Conservation (phyloP, 1,140 invertebrate species). For the Mizuhopecten yessoensis region DNA sequence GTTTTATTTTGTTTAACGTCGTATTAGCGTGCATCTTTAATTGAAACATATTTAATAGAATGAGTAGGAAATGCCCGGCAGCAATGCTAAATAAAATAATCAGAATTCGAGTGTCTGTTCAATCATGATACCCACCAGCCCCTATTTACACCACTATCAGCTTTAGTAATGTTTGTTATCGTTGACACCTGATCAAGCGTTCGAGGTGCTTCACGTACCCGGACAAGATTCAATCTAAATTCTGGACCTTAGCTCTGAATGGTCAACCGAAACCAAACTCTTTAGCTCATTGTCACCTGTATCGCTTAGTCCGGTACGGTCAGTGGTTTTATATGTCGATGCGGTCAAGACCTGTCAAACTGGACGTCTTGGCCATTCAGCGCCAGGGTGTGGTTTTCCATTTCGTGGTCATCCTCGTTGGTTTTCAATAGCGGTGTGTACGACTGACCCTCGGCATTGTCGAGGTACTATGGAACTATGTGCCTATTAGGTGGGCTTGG, state of each 20-base stretch:
- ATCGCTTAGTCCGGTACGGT: background rate
- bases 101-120: no score
- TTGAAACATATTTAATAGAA: no score
- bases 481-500: background rate
- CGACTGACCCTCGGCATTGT: background rate
- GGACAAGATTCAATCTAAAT: background rate
- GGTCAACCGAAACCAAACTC: background rate
- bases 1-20: no score
- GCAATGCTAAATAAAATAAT: no score
- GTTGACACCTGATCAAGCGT: background rate
- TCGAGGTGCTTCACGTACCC: background rate
- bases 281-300: background rate
- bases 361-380: background rate
- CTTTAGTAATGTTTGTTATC: background rate
- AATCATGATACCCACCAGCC: no score
- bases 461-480: background rate
- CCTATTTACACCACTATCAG: background rate
- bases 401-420: background rate
- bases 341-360: background rate
- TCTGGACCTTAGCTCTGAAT: background rate
- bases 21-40: no score
- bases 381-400: background rate
- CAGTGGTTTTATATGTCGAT: background rate
- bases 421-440: background rate
- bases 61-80: no score